Conservation (phyloP, 1,140 invertebrate genomes). For the Tribolium madens region DNA sequence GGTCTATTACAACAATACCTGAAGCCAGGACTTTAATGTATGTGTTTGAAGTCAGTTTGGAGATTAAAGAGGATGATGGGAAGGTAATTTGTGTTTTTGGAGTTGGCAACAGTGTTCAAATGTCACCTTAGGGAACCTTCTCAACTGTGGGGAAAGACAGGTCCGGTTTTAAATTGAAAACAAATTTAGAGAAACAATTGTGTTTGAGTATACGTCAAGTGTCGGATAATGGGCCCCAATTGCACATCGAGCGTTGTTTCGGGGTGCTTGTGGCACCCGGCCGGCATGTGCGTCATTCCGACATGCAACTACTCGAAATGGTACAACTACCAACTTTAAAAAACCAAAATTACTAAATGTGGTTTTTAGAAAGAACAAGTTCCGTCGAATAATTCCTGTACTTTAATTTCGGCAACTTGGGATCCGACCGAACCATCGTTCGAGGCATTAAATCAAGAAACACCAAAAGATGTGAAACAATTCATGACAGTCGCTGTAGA, state of each 20-base stretch:
- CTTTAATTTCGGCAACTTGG: conserved; percentile 83
- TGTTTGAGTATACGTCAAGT: conserved; percentile 91
- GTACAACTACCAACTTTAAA: conserved; percentile 67
- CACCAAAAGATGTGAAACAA: conserved; percentile 79
- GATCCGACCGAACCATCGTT: conserved; percentile 88
- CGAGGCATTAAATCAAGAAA: conserved; percentile 87
- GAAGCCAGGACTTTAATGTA: conserved; percentile 70
- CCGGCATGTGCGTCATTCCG: conserved; percentile 91
- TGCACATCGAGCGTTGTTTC: conserved; percentile 92
- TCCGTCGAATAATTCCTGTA: conserved; percentile 65
- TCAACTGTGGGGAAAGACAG: conserved; percentile 89
- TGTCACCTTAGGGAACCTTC: conserved; percentile 77
- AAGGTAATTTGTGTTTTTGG: conserved; percentile 69
- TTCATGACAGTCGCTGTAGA: conserved; percentile 98
- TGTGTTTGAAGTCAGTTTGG: conserved; percentile 89
- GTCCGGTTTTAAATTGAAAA: conserved; percentile 91
- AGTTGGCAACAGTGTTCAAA: background rate
- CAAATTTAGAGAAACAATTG: conserved; percentile 93
- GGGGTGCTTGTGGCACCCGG: conserved; percentile 94
- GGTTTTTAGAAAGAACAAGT: conserved; percentile 49
- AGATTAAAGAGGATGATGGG: conserved; percentile 90
- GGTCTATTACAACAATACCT: conserved; percentile 66
- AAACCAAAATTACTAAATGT: background rate
- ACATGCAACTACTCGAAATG: conserved; percentile 97
- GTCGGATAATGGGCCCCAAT: conserved; percentile 75